Conservation (phyloP, 2,888 invertebrate species). For the Drosophila putrida region DNA sequence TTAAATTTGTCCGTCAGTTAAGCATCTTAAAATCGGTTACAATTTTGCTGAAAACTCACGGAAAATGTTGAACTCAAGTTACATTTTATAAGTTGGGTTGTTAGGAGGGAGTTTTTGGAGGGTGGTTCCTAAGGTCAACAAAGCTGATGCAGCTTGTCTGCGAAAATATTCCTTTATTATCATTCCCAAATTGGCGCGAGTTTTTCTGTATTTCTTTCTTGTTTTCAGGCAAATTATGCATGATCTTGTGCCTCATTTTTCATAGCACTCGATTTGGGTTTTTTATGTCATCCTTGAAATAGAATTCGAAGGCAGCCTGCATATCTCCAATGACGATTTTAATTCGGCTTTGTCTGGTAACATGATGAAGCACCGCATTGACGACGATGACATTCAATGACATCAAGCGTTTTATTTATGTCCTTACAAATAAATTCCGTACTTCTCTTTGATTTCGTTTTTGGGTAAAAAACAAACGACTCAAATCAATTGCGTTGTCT, state of each 20-base stretch:
- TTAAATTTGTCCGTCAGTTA: conserved; percentile 55
- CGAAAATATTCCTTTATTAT: not conserved
- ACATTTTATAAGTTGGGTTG: conserved; percentile 1
- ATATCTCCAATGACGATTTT: conserved; percentile 53
- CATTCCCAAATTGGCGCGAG: conserved; percentile 50
- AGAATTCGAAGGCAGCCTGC: conserved; percentile 5
- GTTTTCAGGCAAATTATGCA: conserved; percentile 46
- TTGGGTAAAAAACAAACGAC: conserved; percentile 75
- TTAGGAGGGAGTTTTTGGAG: conserved; percentile 1
- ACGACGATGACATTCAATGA: conserved; percentile 68
- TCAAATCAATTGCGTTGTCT: conserved; percentile 79
- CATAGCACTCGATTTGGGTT: conserved; percentile 12
- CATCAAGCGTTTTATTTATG: conserved; percentile 68
- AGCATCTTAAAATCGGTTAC: conserved; percentile 47
- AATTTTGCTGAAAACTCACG: conserved; percentile 28
- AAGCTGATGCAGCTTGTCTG: conserved; percentile 19
- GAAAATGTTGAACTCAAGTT: conserved; percentile 34
- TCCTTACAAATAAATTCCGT: conserved; percentile 45
- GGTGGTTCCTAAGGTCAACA: conserved; percentile 3
- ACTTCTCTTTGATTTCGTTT: conserved; percentile 2
- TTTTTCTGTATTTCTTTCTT: not conserved
- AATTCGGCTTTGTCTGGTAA: conserved; percentile 62
- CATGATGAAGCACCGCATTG: conserved; percentile 73
- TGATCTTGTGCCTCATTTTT: conserved; percentile 47
- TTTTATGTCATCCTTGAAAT: conserved; percentile 3